Evolutionary conservation across 2,797 vertebrate species (phyloP), one percentile per base, ranked within the genome.

Genomic region (Lutjanus argentimaculatus): DNA sequence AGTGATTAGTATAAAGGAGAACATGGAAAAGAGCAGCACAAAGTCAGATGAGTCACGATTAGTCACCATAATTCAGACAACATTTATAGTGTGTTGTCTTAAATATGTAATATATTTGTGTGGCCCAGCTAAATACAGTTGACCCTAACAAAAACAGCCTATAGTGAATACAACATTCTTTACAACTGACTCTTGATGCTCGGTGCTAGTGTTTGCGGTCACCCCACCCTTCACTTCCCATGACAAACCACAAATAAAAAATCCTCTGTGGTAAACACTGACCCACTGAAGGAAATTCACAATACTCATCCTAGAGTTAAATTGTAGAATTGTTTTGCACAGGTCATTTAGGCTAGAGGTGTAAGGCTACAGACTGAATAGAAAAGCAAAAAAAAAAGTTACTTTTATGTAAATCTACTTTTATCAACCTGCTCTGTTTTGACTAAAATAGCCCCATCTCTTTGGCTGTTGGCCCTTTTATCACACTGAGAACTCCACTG

Each of bases 401-500:
- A 70, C 64, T 66, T 80, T 79, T 19, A 56, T 63, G 17, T 40
- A 55, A 68, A 79, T 79, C 69, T 68, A 51, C 56, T 78, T 84
- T 77, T 79, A 84, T 80, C 72, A 75, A 52, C 49, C 64, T 66
- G 79, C 49, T 75, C 52, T 51, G 70, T 73, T 84, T 75, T 3
- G 62, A 84, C 80, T 58, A 82, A 89, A 88, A 89, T 85, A 86
- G 59, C 49, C 61, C 66, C 12, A 78, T 76, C 59, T 75, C 62
- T 73, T 67, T 48, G 67, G 67, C 72, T 67, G 62, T 62, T 75
- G 71, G 71, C 53, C 45, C 52, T 75, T 72, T 84, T 51, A 81
- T 80, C 78, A 67, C 69, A 48, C 58, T 45, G 56, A 83, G 71
- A 72, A 64, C 69, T 76, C 64, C 30, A 72, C 62, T 43, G n/a